Evolutionary conservation across 2,797 vertebrate genomes (phyloP).

Genomic region (Microtus obscurus): DNA sequence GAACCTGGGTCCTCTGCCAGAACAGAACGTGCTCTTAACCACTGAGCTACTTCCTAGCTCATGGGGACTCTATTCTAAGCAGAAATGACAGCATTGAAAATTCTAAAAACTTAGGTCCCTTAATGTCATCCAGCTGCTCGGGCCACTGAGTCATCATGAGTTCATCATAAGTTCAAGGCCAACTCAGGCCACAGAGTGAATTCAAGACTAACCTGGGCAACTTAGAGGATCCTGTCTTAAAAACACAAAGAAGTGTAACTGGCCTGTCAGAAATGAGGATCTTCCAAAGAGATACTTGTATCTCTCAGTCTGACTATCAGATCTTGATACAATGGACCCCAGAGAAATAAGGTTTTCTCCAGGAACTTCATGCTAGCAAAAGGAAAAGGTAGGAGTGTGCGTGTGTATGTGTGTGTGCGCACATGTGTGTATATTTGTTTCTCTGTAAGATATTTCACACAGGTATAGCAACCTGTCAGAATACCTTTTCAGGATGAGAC

Average conservation of each 20-base stretch:
- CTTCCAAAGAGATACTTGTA: neutral
- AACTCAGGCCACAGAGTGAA: neutral
- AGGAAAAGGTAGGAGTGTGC: neutral
- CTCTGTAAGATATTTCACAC: neutral
- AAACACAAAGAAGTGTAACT: neutral
- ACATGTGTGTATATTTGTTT: neutral
- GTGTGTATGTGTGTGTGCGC: fast-evolving
- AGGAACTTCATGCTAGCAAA: neutral
- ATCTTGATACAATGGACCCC: neutral
- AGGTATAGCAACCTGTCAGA: neutral
- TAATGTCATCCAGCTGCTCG: neutral
- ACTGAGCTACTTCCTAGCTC: neutral
- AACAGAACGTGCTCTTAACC: neutral
- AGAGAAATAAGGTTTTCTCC: neutral
- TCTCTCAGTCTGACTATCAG: neutral
- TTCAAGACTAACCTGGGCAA: neutral
- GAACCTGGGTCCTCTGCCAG: neutral
- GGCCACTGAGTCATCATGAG: neutral
- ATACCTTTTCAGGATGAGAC: neutral
- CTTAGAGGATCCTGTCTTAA: neutral
- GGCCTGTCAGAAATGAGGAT: neutral
- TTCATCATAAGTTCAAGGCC: neutral
- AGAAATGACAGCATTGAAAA: neutral
- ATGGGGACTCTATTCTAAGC: neutral
- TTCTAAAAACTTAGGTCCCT: neutral